Percentiles rank a stretch among this genome's conserved stretches.
Evolutionary conservation across 1,140 invertebrate species (phyloP).

Genomic region (Nylanderia fulva): DNA sequence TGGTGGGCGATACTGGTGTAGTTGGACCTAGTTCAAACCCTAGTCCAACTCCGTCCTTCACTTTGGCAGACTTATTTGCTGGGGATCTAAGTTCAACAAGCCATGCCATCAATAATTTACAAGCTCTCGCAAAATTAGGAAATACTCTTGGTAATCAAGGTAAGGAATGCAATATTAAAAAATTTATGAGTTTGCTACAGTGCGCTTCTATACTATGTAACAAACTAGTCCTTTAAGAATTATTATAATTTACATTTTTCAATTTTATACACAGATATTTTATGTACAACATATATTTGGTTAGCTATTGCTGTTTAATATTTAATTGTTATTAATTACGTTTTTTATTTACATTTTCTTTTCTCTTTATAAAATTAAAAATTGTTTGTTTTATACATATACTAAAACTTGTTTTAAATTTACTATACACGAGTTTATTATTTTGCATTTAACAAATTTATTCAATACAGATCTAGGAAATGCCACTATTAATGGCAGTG

Average conservation of each 20-base stretch:
- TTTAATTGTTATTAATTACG: not conserved
- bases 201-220: not conserved
- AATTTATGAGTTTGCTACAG: not conserved
- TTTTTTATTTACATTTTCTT: not conserved
- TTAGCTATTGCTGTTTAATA: not conserved
- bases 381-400: not conserved
- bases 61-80: conserved; percentile 90
- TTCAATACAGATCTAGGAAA: conserved; percentile 80
- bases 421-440: not conserved
- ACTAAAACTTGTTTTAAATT: not conserved
- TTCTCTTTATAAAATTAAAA: conserved; percentile 15
- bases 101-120: conserved; percentile 94
- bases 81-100: conserved; percentile 90
- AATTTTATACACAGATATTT: not conserved
- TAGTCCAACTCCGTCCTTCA: conserved; percentile 90
- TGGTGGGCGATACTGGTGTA: conserved; percentile 81
- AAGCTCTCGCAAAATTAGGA: conserved; percentile 95
- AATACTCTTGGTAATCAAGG: conserved; percentile 88
- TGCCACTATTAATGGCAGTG: conserved; percentile 81
- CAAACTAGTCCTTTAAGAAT: conserved; percentile 1
- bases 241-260: not conserved
- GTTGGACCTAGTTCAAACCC: conserved; percentile 87
- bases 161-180: conserved; percentile 77
- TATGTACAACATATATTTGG: not conserved
- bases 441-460: conserved; percentile 42